Percentiles rank a stretch among this genome's conserved stretches.
These are phyloP conservation scores for Diachasma alloeum DNA, from an alignment of 1,140 invertebrate species.

Conservation along the genomic window DNA sequence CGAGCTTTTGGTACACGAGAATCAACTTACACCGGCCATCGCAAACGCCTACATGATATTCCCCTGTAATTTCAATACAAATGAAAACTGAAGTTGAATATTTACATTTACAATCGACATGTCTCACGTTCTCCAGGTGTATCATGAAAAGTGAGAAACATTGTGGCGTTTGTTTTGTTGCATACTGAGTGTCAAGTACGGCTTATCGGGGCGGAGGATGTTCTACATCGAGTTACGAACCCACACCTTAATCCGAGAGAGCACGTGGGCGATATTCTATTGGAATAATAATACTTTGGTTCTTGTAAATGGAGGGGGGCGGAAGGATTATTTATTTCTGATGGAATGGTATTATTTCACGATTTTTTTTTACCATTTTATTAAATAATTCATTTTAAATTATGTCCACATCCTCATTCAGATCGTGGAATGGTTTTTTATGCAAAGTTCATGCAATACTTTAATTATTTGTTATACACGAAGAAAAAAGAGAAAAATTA, in stretches of 20 bases:
- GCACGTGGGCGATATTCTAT: background rate
- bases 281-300: background rate
- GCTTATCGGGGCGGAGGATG: background rate
- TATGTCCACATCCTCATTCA: too few species aligned
- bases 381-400: background rate
- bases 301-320: too few species aligned
- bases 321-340: background rate
- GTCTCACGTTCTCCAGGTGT: background rate
- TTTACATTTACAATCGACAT: background rate
- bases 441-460: too few species aligned
- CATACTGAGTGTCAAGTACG: background rate
- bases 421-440: too few species aligned
- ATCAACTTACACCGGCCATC: background rate
- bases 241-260: background rate
- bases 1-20: conserved; percentile 7
- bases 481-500: too few species aligned
- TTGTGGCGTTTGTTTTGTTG: background rate
- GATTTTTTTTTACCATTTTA: background rate
- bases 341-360: background rate
- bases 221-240: background rate
- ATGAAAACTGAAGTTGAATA: background rate
- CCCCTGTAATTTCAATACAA: background rate
- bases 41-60: background rate
- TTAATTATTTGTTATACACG: too few species aligned
- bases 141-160: background rate